Evolutionary conservation across 2,113 vertebrate species (phyloP).

Genomic region (Nyctibius bracteatus): DNA sequence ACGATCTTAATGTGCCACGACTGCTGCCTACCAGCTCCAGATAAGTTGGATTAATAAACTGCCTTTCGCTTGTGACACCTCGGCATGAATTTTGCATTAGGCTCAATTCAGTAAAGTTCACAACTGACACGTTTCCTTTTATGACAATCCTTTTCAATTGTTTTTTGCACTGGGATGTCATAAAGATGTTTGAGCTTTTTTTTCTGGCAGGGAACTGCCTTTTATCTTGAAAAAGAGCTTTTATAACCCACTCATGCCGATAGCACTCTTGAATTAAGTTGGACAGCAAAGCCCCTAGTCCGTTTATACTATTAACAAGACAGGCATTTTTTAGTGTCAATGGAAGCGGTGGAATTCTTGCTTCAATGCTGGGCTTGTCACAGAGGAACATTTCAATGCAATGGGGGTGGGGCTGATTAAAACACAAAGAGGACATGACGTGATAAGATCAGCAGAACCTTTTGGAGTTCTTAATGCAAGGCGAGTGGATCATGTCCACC

Average conservation of each 20-base stretch:
- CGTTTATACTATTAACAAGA: conserved; percentile 52
- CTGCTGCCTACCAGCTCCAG: conserved; percentile 25
- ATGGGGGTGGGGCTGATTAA: neutral
- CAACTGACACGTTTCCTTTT: conserved; percentile 45
- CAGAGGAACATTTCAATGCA: neutral
- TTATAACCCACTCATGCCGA: conserved; percentile 38
- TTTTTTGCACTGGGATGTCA: conserved; percentile 17
- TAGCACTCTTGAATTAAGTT: conserved; percentile 16
- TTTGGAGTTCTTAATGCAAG: conserved; percentile 9
- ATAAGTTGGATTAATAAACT: conserved; percentile 53
- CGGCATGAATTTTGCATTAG: conserved; percentile 65
- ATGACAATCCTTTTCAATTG: conserved; percentile 41
- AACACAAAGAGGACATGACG: neutral
- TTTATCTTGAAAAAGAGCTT: conserved; percentile 53
- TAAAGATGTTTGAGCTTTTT: conserved; percentile 28
- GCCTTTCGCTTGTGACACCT: conserved; percentile 40
- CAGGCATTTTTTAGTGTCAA: conserved; percentile 14
- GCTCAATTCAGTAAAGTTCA: conserved; percentile 56
- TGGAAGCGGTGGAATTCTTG: neutral
- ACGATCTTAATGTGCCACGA: neutral
- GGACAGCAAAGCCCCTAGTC: conserved; percentile 25
- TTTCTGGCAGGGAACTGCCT: conserved; percentile 38
- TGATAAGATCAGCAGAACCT: conserved; percentile 33
- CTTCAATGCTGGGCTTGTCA: neutral
- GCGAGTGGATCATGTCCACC: neutral